Conservation (phyloP, 2,113 vertebrate genomes). For the Uria aalge region DNA sequence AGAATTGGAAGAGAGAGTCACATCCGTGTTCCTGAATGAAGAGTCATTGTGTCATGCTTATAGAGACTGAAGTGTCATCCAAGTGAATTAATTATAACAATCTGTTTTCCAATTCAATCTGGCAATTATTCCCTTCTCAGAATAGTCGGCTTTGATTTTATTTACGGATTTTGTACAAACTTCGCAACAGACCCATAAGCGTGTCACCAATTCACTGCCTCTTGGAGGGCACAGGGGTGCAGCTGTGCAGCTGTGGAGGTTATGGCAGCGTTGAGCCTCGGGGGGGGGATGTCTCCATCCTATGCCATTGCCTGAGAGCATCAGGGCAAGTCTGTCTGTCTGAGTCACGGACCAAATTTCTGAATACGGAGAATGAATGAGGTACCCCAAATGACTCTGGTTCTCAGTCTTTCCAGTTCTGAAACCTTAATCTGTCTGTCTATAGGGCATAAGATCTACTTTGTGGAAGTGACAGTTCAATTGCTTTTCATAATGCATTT, state of each 20-base stretch:
- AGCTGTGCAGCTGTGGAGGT: neutral
- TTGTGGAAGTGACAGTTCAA: neutral
- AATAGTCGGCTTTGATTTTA: neutral
- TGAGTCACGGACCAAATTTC: neutral
- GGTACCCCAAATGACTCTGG: neutral
- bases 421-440: neutral
- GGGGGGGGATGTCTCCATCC: neutral
- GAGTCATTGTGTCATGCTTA: neutral
- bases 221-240: rapidly evolving
- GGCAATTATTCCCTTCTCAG: conserved; percentile 1
- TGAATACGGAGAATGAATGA: neutral
- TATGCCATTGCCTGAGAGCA: neutral
- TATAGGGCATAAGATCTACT: neutral
- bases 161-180: neutral
- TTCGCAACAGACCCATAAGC: neutral
- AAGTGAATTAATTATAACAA: conserved; percentile 14
- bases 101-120: neutral
- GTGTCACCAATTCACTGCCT: neutral
- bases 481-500: neutral
- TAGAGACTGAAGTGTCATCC: neutral
- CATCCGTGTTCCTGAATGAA: neutral
- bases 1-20: neutral
- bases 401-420: neutral
- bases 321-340: neutral
- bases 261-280: neutral